Conservation (phyloP, 2,888 invertebrate species). For the Chironomus riparius region DNA sequence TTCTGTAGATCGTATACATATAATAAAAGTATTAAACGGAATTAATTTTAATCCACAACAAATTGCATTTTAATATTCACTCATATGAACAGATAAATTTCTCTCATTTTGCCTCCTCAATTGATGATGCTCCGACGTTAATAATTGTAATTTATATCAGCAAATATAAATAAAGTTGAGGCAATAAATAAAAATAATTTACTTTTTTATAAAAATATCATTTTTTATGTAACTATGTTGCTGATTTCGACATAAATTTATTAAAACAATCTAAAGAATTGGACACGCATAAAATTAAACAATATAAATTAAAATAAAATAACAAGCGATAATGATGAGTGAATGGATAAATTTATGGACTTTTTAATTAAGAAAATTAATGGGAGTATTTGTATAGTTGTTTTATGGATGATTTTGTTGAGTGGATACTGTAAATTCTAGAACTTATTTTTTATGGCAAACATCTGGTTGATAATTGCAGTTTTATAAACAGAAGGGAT, state of each 20-base stretch:
- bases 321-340: background rate
- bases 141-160: background rate
- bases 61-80: slow-evolving; percentile 1
- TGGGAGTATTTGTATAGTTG: background rate
- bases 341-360: background rate
- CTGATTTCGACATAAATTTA: background rate
- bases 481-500: too few species aligned
- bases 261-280: background rate
- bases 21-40: background rate
- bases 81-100: background rate
- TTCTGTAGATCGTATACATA: too few species aligned
- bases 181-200: too few species aligned
- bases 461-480: too few species aligned
- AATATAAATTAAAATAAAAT: background rate
- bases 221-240: background rate
- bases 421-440: too few species aligned
- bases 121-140: background rate
- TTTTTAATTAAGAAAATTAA: slow-evolving; percentile 5
- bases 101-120: background rate
- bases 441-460: too few species aligned
- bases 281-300: background rate
- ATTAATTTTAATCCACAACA: slow-evolving; percentile 7
- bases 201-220: background rate
- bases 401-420: too few species aligned
- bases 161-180: background rate